Evolutionary conservation across 2,797 vertebrate genomes (phyloP).

Genomic region (Pangasius mekongensis): DNA sequence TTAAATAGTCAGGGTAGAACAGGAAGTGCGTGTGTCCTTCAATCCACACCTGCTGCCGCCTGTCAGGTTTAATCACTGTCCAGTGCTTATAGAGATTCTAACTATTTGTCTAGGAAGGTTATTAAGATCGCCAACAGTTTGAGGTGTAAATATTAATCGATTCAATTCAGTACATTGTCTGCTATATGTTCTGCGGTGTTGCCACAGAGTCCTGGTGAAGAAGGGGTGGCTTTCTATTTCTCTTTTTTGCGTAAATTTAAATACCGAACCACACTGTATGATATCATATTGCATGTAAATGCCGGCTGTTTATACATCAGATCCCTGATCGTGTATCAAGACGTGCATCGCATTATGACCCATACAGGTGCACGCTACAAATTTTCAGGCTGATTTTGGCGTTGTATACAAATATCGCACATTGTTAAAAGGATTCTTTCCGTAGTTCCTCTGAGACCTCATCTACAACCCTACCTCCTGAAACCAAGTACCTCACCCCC

Average conservation of each 20-base stretch:
- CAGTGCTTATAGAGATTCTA: not conserved
- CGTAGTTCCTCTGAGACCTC: too few relatives aligned
- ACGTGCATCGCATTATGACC: not conserved
- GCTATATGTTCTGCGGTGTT: not conserved
- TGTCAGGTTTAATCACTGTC: conserved; percentile 41
- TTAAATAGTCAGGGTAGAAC: conserved; percentile 31
- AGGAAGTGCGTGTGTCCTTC: conserved; percentile 20
- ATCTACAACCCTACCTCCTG: too few relatives aligned
- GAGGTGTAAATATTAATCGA: not conserved
- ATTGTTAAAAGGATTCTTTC: not conserved
- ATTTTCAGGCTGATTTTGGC: not conserved
- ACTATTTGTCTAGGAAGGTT: not conserved
- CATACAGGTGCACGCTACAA: not conserved
- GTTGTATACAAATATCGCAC: not conserved
- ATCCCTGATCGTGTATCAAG: not conserved
- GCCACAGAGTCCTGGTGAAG: not conserved
- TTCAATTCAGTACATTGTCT: not conserved
- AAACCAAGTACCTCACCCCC: too few relatives aligned
- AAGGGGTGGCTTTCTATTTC: too few relatives aligned
- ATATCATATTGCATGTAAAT: not conserved
- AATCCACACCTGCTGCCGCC: conserved; percentile 37
- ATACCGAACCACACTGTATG: not conserved
- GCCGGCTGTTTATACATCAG: not conserved
- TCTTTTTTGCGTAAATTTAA: not conserved
- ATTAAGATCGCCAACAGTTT: not conserved